Base-by-base conservation (phyloP, 1,140 invertebrate species). In the Drosophila setifemur region DNA sequence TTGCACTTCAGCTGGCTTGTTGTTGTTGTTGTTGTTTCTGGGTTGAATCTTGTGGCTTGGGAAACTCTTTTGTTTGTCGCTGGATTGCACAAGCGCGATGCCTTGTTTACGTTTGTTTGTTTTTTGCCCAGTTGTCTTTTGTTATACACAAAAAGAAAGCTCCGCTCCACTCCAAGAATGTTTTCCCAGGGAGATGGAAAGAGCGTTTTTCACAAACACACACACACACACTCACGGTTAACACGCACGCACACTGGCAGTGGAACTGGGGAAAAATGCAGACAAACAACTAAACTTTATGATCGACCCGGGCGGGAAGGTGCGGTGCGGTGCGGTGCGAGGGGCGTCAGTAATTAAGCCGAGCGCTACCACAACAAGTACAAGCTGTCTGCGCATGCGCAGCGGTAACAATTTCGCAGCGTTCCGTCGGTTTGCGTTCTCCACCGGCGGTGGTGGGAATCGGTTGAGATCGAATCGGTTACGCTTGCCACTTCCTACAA, bases 81-180 rank as follows among this genome's bases (percentile, higher is more conserved):
- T 11, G 31, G 47, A 50, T 67, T 79, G 61, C 76, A 69, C 70
- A 61, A 68, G 58, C 35, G 47, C 55, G 33, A 40, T 53, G 68
- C 9, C 45, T 69, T 81, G 68, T 79, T 85, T 78, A 86, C 66
- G 55, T 79, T 75, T 54, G 76, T 78, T 37, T 64, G 63, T 54
- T 63, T 42, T 70, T 70, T 66, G 49, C 52, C 66, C 28, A 69
- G 26, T 57, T 71, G 31, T 60, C 44, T 54, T 45, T 49, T 66
- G 58, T 79, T 74, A 70, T 61, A 73, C 60, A 71, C 74, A 68
- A 86, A 86, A 85, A 85, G 79, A 85, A 85, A 85, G 79, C 78
- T 67, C 53, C 35, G 57, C 64, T 47, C 64, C 37, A 74, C 64
- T 47, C 64, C 37, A 74, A 82, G 74, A 83, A 86, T 83, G 55